Base-by-base conservation (phyloP, 2,797 vertebrate genomes). In the Pseudochirops corinnae region DNA sequence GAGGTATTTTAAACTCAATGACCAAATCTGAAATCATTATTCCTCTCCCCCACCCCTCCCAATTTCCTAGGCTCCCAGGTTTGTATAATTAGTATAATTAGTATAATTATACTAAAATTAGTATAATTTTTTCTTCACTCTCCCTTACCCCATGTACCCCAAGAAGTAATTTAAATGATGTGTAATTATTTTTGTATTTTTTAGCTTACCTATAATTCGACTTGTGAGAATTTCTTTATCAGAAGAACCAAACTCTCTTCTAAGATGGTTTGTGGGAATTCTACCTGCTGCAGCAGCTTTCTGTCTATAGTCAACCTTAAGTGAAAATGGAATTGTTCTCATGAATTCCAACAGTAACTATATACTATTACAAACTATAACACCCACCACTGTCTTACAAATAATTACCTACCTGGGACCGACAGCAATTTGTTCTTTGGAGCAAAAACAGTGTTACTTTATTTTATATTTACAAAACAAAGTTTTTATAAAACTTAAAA, bases 201-300 rank as follows among this genome's bases (percentile, higher is more conserved):
- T 95, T 5, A 95, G 92, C 98, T 98, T 97, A 99, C 99, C 99
- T 96, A 99, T 99, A 93, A 99, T 98, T 98, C 99, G 99, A 98
- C 99, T 99, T 94, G 99, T 99, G 93, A 99, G 99, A 97, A 99
- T 99, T 98, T 99, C 99, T 53, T 99, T 98, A 97, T 99, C 99
- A 10, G 99, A 99, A 91, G 98, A 99, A 90, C 99, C 99, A 58
- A 99, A 98, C 98, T 99, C 99, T 98, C 99, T 99, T 96, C 99
- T 99, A 92, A 99, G 98, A 96, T 99, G 99, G 98, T 99, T 99
- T 31, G 99, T 99, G 74, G 99, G 99, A 98, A 99, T 99, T 97
- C 99, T 99, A 97, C 99, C 99, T 26, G 99, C 99, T 95, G 99
- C 99, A 13, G 99, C 99, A 95, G 99, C 99, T 98, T 99, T 99